Conservation (phyloP, 2,113 vertebrate species). For the Sinocyclocheilus anophthalmus region DNA sequence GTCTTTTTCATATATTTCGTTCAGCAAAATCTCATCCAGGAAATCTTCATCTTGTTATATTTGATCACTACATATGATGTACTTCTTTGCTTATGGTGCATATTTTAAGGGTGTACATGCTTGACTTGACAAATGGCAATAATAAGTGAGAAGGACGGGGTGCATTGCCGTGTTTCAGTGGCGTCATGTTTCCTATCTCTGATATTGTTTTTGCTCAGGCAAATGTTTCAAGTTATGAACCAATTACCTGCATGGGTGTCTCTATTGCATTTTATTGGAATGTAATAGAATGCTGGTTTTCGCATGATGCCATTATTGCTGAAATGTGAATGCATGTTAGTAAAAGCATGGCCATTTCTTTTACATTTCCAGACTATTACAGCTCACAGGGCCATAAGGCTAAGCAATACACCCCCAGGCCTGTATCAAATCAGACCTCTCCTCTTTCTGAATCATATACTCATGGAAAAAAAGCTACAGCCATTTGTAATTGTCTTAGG, state of each 20-base stretch:
- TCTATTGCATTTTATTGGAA: slow-evolving; percentile 46
- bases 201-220: slow-evolving; percentile 45
- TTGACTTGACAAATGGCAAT: slow-evolving; percentile 36
- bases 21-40: slow-evolving; percentile 49
- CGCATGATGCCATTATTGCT: slow-evolving; percentile 43
- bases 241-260: slow-evolving; percentile 52
- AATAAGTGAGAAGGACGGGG: slow-evolving; percentile 26
- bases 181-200: slow-evolving; percentile 35
- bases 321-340: slow-evolving; percentile 42
- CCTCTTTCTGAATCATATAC: slow-evolving; percentile 1
- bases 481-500: slow-evolving; percentile 13
- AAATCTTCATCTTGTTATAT: slow-evolving; percentile 19
- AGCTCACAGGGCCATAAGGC: slow-evolving; percentile 31
- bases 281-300: slow-evolving; percentile 48
- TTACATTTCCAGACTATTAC: slow-evolving; percentile 53
- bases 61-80: slow-evolving; percentile 16
- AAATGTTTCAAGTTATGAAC: slow-evolving; percentile 54
- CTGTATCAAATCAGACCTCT: slow-evolving; percentile 1
- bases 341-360: slow-evolving; percentile 46
- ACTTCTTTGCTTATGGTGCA: neutral
- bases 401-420: slow-evolving; percentile 2
- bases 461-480: neutral
- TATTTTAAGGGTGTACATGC: neutral
- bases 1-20: slow-evolving; percentile 50
- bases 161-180: slow-evolving; percentile 22